Evolutionary conservation across 1,140 invertebrate genomes (phyloP), one percentile per base, ranked within the genome.

Genomic region (Chironomus striatipennis): DNA sequence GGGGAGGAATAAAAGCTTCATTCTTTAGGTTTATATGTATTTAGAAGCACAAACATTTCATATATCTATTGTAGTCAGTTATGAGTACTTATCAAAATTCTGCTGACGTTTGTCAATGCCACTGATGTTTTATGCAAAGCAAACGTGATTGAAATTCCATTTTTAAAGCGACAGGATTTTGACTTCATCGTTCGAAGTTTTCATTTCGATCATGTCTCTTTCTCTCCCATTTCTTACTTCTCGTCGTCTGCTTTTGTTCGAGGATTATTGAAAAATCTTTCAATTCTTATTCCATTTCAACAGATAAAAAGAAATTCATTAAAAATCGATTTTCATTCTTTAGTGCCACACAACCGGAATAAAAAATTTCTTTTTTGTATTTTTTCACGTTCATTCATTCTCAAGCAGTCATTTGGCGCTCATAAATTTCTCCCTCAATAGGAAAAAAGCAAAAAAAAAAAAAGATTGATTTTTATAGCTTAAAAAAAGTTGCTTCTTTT

Each of bases 391-490:
- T 57, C 12, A 15, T 15, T 57, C 47, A 57, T 57, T 57, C 47
- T 12, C 47, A 15, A n/a, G 12, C 47, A 57, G 47, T 57, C 47
- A 57, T 57, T 57, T 57, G 47, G 47, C 12, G 47, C 47, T 57
- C 47, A 57, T 57, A 57, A 57, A 57, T 57, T 57, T 57, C 24
- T 34, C 24, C 24, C 24, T 57, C 47, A 12, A 57, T 57, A n/a
- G 47, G n/a, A n/a, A n/a, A 47, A 47, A 12, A 12, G 43, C 43
- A 15, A 47, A 57, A n/a, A 10, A 12, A 15, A n/a, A 15, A 15
- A 57, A 57, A 57, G 47, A 57, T 57, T 57, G 47, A 57, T 57
- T 57, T 57, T 57, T 57, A 57, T 57, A n/a, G 47, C 47, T 57
- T 57, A n/a, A n/a, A 34, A n/a, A 34, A 34, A 34, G 24, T 34